Base-by-base conservation (phyloP, 2,797 vertebrate species). In the Amblyopsis hoosieri region DNA sequence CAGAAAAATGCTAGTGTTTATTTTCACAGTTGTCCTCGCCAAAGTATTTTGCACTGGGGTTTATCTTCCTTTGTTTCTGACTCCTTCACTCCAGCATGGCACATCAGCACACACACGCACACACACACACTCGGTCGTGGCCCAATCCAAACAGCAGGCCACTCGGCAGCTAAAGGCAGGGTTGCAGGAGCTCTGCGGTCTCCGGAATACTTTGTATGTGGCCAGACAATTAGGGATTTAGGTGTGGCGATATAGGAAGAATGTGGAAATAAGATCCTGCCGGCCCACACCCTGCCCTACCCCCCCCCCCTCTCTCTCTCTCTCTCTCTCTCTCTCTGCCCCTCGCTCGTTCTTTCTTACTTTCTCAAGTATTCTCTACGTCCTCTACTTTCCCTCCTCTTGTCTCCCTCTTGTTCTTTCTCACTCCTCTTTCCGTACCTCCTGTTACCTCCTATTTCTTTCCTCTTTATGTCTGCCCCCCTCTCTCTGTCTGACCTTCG, bases 141-240 rank as follows among this genome's bases (percentile, higher is more conserved):
- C 88, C 91, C 91, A 91, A 89, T 84, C 88, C 88, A 92, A 92
- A 93, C 90, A 93, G 81, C 83, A 67, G 85, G 86, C 78, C 84
- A 82, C 82, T 91, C 85, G 59, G 78, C 88, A 85, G 83, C 87
- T 88, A 87, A 90, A 90, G 80, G 76, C 80, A 86, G 75, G 88
- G 90, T 79, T 86, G 83, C 80, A 86, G 85, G 72, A 87, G 90
- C 76, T 76, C 89, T 92, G 91, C 89, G 92, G 91, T 91, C 89
- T 91, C 74, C 78, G 78, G 85, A 84, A 85, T 90, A 91, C 91
- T 93, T 90, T 88, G 87, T 91, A 89, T 92, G 91, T 85, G 90
- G 91, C 89, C 86, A 86, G 86, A 91, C 90, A 93, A 93, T 93
- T 93, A 91, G 89, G 91, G 90, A 91, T 88, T 93, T 92, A 93